Evolutionary conservation across 2,113 vertebrate genomes (phyloP).

Genomic region (Ornithorhynchus anatinus): DNA sequence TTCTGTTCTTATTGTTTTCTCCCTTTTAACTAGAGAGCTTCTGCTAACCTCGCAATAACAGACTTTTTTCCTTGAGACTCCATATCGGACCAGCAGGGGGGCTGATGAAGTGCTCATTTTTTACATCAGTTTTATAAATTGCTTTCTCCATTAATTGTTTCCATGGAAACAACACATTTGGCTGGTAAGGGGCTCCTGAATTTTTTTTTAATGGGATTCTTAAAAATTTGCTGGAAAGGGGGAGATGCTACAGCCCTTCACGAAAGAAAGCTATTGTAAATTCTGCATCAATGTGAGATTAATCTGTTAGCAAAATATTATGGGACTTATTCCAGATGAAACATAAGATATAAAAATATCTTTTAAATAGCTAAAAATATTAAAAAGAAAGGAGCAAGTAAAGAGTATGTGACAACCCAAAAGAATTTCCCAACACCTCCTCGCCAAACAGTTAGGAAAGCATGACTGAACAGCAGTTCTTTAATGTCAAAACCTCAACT

Average conservation of each 20-base stretch:
- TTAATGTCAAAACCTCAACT: conserved; percentile 53
- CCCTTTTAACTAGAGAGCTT: conserved; percentile 25
- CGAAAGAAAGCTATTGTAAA: conserved; percentile 23
- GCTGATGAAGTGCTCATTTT: conserved; percentile 72
- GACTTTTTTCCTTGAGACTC: conserved; percentile 49
- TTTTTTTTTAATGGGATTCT: conserved; percentile 72
- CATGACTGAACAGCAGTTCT: conserved; percentile 44
- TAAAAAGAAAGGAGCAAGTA: conserved; percentile 54
- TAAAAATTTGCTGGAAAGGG: conserved; percentile 57
- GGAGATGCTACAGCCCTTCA: background rate
- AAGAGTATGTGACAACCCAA: conserved; percentile 52
- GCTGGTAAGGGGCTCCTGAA: conserved; percentile 70
- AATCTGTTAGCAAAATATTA: conserved; percentile 54
- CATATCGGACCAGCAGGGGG: conserved; percentile 68
- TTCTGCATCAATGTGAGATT: conserved; percentile 30
- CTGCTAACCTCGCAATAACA: conserved; percentile 20
- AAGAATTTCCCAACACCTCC: conserved; percentile 53
- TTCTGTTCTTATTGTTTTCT: conserved; percentile 41
- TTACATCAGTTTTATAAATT: conserved; percentile 80
- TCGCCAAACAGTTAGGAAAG: conserved; percentile 42
- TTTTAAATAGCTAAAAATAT: conserved; percentile 49
- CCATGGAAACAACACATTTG: conserved; percentile 81
- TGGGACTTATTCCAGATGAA: conserved; percentile 37
- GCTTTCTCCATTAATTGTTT: conserved; percentile 82
- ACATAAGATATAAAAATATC: conserved; percentile 32